These are phyloP conservation scores for Phoxinus phoxinus DNA, from an alignment of 2,113 vertebrate genomes.

Conservation along the genomic window DNA sequence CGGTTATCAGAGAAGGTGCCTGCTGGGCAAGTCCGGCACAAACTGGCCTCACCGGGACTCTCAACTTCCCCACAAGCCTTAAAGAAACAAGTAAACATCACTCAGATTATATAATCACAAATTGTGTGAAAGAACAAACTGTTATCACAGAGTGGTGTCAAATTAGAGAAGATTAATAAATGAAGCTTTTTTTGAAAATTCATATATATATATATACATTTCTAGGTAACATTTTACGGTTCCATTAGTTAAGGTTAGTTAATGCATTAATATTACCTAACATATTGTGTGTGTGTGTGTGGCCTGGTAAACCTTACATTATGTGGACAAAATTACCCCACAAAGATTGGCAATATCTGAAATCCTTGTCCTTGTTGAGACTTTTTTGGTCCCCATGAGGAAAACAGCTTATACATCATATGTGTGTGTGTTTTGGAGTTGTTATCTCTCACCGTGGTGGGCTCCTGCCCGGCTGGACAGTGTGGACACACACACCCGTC, in stretches of 20 bases:
- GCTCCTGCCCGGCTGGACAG: slow-evolving; percentile 86
- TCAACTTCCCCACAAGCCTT: slow-evolving; percentile 71
- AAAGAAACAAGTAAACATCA: neutral
- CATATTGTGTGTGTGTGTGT: neutral
- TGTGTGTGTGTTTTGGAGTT: slow-evolving; percentile 1
- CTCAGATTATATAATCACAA: neutral
- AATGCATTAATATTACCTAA: no score
- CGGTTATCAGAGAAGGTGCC: slow-evolving; percentile 82
- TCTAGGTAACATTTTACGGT: no score
- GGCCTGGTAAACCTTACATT: no score
- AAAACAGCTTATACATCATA: no score
- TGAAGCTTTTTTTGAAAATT: neutral
- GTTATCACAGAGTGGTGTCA: neutral
- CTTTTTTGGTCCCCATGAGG: no score
- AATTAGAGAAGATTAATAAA: neutral
- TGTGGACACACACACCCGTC: slow-evolving; percentile 71
- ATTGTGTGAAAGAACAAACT: neutral
- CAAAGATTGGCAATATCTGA: no score
- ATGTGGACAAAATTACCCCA: no score
- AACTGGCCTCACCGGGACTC: slow-evolving; percentile 28
- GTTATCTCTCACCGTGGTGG: slow-evolving; percentile 77
- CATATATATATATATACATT: no score
- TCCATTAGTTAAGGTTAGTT: no score
- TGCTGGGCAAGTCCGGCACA: slow-evolving; percentile 78
- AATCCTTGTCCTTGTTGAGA: no score